Evolutionary conservation across 1,140 invertebrate genomes (phyloP).

Genomic region (Palaemon carinicauda): DNA sequence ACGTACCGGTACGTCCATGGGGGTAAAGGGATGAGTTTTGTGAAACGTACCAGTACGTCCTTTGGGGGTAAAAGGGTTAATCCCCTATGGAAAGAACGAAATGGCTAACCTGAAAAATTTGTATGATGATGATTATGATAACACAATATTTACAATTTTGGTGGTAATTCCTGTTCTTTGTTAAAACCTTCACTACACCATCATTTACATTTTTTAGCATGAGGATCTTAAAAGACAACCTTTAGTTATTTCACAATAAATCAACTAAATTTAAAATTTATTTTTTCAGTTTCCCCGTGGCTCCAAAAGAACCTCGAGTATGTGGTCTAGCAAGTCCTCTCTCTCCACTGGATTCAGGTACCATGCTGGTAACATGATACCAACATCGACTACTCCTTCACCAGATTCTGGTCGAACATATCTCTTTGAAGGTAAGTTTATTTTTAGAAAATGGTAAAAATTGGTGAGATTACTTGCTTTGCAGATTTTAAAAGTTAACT

Average conservation of each 20-base stretch:
- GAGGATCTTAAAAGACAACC: not conserved
- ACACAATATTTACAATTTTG: too few relatives aligned
- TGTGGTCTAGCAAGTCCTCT: constrained; percentile 93
- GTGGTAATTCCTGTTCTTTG: too few relatives aligned
- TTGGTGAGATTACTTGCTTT: not conserved
- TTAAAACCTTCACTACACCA: too few relatives aligned
- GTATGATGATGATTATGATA: too few relatives aligned
- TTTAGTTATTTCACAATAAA: not conserved
- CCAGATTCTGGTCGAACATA: constrained; percentile 88
- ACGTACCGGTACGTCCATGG: too few relatives aligned
- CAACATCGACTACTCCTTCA: constrained; percentile 79
- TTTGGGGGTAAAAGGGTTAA: too few relatives aligned
- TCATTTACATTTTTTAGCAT: too few relatives aligned
- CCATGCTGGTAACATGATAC: constrained; percentile 85
- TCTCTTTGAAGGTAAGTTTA: constrained; percentile 81
- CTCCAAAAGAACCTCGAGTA: constrained; percentile 78
- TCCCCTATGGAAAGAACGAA: too few relatives aligned
- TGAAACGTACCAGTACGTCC: too few relatives aligned
- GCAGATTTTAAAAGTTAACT: not conserved
- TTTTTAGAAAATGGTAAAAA: too few relatives aligned
- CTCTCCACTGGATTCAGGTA: constrained; percentile 87
- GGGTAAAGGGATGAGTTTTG: too few relatives aligned
- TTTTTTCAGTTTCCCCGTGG: constrained; percentile 71
- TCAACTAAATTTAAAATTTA: not conserved
- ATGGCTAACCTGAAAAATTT: too few relatives aligned